Conservation (phyloP, 2,888 invertebrate species). For the Phytoseiulus persimilis region DNA sequence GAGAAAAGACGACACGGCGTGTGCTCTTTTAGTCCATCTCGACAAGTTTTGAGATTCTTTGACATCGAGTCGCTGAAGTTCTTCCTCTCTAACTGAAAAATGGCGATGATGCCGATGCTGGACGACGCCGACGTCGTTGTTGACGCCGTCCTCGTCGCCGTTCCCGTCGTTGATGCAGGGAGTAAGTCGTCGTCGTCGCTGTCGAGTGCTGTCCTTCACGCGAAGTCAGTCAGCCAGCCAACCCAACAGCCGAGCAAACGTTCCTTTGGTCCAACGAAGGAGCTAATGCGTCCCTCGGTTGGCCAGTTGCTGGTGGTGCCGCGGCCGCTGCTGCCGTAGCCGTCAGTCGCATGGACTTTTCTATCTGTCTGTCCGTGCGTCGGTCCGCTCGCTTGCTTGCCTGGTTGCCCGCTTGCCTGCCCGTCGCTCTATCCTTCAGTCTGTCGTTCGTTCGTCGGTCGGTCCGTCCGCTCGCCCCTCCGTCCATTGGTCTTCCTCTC, state of each 20-base stretch:
- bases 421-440: not conserved
- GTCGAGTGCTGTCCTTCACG: slow-evolving; percentile 5
- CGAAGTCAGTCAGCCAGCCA: not conserved
- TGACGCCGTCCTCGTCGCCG: not conserved
- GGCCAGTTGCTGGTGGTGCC: not conserved
- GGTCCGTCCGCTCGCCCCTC: not conserved
- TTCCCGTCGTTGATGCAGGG: not conserved
- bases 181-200: not conserved
- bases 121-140: not conserved
- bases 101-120: not conserved
- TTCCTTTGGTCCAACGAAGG: slow-evolving; percentile 5
- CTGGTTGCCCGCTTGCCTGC: not conserved
- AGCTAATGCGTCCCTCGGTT: not conserved
- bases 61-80: no score
- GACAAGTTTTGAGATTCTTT: no score
- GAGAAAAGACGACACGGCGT: no score
- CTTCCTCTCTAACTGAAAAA: not conserved
- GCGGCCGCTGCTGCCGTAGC: not conserved
- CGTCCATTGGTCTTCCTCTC: not conserved
- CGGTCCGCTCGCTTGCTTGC: not conserved
- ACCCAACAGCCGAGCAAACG: not conserved
- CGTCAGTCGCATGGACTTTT: not conserved
- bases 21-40: no score
- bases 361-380: not conserved
- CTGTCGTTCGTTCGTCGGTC: not conserved